Base-by-base conservation (phyloP, 2,888 invertebrate species). In the Nomada lathburiana region DNA sequence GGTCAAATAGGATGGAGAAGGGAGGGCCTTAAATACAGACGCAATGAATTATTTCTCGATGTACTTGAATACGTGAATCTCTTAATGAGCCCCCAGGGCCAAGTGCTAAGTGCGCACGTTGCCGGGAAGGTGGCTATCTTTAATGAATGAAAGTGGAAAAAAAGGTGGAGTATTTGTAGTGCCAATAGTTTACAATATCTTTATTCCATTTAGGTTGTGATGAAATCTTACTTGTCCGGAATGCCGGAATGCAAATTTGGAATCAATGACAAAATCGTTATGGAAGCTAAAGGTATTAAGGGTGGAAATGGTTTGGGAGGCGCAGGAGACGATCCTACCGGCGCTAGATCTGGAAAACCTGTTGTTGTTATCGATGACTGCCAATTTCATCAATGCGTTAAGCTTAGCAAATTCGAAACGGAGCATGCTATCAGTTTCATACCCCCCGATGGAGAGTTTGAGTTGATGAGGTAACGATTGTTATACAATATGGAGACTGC, bases 161-260 rank as follows among this genome's bases (percentile, higher is more conserved):
- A 20, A 9, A 23, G 5, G 2, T 71, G 0, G 36, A 16, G 0
- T 42, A 11, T 18, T 42, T 1, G 2, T 16, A n/a, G 20, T 55
- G 13, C 63, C 64, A 47, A 74, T 50, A n/a, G 4, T n/a, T 18
- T 4, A 70, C 44, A 29, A 26, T 63, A 53, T 80, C 69, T 78
- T 2, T 62, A 18, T 69, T 9, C 20, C 65, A 78, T 44, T 36
- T 62, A 94, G 94, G 99, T 99, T 73, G 98, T 99, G 53, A 99
- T 99, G 99, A 99, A 99, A 95, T 99, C 99, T 0, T 99, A 99
- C 94, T 95, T 99, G 80, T 99, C 99, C 36, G 99, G 99, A 50
- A 99, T 99, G 99, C 99, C 99, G 0, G 99, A 99, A 94, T 99
- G 99, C 95, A 99, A 99, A 95, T 99, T 98, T 94, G 99, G 99